Percentiles rank a stretch among this genome's conserved stretches.
Evolutionary conservation across 2,113 vertebrate species (phyloP).

Genomic region (Megaceryle maxima): DNA sequence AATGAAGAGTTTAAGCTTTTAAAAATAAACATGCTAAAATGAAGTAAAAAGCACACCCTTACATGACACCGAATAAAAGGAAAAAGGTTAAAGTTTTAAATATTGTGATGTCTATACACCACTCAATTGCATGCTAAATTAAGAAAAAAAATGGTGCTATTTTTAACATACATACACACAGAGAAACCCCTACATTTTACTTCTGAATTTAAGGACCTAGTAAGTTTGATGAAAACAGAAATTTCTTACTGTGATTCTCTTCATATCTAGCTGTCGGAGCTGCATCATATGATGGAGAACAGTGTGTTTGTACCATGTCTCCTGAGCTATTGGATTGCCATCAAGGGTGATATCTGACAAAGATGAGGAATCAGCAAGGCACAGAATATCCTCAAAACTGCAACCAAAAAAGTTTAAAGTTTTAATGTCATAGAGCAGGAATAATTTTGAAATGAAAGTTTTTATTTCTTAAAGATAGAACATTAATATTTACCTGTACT

Average conservation of each 20-base stretch:
- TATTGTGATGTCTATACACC: background rate
- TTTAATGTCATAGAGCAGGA: slow-evolving; percentile 29
- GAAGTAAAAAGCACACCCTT: background rate
- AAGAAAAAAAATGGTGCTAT: background rate
- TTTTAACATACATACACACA: background rate
- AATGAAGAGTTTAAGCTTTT: background rate
- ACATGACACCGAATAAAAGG: background rate
- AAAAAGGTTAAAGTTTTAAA: background rate
- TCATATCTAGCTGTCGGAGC: slow-evolving; percentile 98
- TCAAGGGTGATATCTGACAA: slow-evolving; percentile 96
- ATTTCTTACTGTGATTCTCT: slow-evolving; percentile 91
- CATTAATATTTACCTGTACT: background rate
- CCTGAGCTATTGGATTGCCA: slow-evolving; percentile 98
- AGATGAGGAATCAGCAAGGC: slow-evolving; percentile 85
- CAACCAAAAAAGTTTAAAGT: slow-evolving; percentile 47
- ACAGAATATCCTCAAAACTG: slow-evolving; percentile 92
- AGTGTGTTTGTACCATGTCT: slow-evolving; percentile 98
- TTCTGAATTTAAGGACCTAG: background rate
- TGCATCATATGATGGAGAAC: slow-evolving; percentile 95
- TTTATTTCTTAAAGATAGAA: background rate
- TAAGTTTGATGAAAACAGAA: background rate
- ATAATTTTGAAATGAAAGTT: slow-evolving; percentile 1
- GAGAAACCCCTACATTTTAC: background rate
- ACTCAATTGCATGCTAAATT: background rate
- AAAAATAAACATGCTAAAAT: background rate